A percentile compares a stretch with the other conserved stretches of the same genome.
Evolutionary conservation across 2,113 vertebrate species (phyloP).

Genomic region (Lathamus discolor): DNA sequence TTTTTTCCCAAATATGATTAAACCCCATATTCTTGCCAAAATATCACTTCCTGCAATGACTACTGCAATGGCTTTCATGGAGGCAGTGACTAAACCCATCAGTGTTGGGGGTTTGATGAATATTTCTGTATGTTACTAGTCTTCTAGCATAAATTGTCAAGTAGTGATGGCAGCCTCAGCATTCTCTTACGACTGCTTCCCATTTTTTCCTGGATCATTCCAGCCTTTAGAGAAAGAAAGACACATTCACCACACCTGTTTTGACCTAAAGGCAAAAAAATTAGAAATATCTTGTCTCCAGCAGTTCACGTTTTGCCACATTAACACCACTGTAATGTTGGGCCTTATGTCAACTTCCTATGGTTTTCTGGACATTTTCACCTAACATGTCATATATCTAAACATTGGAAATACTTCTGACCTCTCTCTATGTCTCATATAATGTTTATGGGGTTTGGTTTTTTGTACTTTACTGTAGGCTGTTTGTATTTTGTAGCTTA

Average conservation of each 20-base stretch:
- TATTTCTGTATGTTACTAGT: neutral
- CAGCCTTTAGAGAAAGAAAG: neutral
- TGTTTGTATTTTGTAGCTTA: neutral
- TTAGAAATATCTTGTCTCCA: neutral
- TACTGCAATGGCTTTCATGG: neutral
- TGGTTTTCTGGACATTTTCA: neutral
- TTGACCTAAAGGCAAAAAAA: neutral
- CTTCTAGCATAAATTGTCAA: neutral
- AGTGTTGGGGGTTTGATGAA: neutral
- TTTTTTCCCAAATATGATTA: neutral
- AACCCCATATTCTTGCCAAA: neutral
- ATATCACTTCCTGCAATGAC: neutral
- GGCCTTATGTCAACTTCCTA: neutral
- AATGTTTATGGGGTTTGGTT: rapidly evolving
- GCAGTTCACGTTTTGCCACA: neutral
- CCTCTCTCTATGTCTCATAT: neutral
- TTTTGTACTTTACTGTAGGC: neutral
- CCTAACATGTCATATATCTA: rapidly evolving
- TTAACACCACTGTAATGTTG: neutral
- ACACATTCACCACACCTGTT: neutral
- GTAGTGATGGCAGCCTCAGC: neutral
- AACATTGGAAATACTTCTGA: neutral
- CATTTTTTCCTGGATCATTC: neutral
- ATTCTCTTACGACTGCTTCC: neutral
- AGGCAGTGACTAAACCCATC: neutral